Evolutionary conservation across 2,797 vertebrate species (phyloP), one percentile per base, ranked within the genome.

Genomic region (Rhinophrynus dorsalis): DNA sequence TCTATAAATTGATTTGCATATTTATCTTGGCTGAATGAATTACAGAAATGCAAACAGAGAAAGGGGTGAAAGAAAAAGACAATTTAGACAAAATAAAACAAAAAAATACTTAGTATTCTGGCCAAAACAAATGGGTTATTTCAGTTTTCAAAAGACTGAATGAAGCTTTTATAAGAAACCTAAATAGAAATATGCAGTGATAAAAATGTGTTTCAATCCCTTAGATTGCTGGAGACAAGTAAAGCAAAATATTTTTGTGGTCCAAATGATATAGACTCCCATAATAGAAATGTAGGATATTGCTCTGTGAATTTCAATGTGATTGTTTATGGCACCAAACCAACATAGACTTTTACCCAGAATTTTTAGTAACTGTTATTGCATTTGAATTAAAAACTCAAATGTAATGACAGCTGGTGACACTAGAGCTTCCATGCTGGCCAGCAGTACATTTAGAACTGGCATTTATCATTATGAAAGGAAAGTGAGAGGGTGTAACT

Each of bases 401-500:
- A 50, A 70, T 56, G 50, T 42, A 30, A 23, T 52, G 29, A 30
- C 47, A 58, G 27, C 26, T 47, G 44, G 26, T 12, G 40, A 9
- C 69, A 10, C 40, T 51, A 4, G 40, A 42, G 50, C 52, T 60
- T 68, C 24, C 26, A 52, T 71, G 26, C 50, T 65, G 33, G 52
- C 11, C 66, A 59, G 4, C 48, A 67, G 2, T 33, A 72, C 58
- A 66, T 17, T 76, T 56, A 60, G 18, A 47, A 75, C 54, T 54
- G 77, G 76, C 78, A 75, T 62, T 40, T 65, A 67, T 79, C 78
- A 68, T 60, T 58, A 51, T 24, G 67, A 75, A 77, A 65, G 24
- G 61, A 79, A 75, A 82, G 61, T 79, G 80, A 76, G 75, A 79
- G 68, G 40, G 15, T 76, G n/a, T 81, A 81, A 78, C 67, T 75